Percentiles rank a stretch among this genome's conserved stretches.
phyloP scores from a whole-genome alignment of 2,888 invertebrate species.

The Plutella xylostella region DNA sequence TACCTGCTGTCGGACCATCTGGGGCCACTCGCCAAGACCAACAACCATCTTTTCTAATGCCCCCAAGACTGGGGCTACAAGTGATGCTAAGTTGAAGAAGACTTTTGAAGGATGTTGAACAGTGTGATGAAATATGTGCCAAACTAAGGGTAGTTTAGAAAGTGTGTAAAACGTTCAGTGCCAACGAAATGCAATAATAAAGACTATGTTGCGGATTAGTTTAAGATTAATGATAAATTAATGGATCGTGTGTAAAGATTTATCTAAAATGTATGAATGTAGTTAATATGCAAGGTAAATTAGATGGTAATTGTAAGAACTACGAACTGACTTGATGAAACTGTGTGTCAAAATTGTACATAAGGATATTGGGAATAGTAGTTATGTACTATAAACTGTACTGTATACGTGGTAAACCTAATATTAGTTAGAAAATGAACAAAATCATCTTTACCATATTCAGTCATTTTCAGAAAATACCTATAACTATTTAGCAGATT shows the following conservation, averaged over 20 bases:
- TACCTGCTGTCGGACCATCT: slow-evolving; percentile 73
- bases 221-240: slow-evolving; percentile 16
- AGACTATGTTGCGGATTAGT: slow-evolving; percentile 27
- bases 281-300: not conserved
- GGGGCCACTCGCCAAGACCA: slow-evolving; percentile 69
- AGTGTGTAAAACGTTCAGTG: slow-evolving; percentile 50
- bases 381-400: not conserved
- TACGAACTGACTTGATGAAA: slow-evolving; percentile 3
- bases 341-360: slow-evolving; percentile 9
- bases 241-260: slow-evolving; percentile 5
- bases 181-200: slow-evolving; percentile 45
- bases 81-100: too few relatives aligned
- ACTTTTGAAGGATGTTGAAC: too few relatives aligned
- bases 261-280: not conserved
- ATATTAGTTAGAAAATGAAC: not conserved
- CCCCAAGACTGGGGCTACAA: too few relatives aligned
- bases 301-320: not conserved
- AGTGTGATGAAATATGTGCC: too few relatives aligned
- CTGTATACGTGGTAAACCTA: slow-evolving; percentile 4
- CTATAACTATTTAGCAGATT: not conserved
- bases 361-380: slow-evolving; percentile 5
- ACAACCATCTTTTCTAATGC: slow-evolving; percentile 76
- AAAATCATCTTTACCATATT: not conserved
- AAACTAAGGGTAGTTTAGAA: slow-evolving; percentile 17
- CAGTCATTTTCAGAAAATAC: too few relatives aligned